phyloP scores from a whole-genome alignment of 2,888 invertebrate species.

The Leptinotarsa peninsularis region DNA sequence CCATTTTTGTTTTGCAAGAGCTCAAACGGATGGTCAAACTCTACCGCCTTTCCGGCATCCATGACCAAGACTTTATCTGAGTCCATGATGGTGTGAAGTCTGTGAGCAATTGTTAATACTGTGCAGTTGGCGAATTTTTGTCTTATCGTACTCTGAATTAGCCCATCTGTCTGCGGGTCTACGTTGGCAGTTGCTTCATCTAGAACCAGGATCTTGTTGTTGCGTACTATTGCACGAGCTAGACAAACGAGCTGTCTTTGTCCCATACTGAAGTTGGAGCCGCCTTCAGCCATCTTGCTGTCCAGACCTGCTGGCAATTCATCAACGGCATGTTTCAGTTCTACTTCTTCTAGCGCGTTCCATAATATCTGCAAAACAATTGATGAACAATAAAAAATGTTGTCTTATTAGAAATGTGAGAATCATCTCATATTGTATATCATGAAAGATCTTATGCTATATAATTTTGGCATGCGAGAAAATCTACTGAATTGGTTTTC shows the following conservation, averaged over 20 bases:
- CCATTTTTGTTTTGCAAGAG: constrained; percentile 67
- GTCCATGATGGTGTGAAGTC: constrained; percentile 88
- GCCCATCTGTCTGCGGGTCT: constrained; percentile 80
- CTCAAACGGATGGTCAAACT: constrained; percentile 81
- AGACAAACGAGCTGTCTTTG: constrained; percentile 79
- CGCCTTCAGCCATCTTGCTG: constrained; percentile 81
- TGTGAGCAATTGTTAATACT: constrained; percentile 86
- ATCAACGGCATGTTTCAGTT: constrained; percentile 73
- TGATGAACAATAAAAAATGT: neutral
- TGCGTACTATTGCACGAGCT: constrained; percentile 73
- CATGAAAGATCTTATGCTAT: too few species aligned
- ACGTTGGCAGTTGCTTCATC: constrained; percentile 88
- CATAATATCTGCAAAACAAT: constrained; percentile 70
- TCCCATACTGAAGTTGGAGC: constrained; percentile 61
- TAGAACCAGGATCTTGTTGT: constrained; percentile 59
- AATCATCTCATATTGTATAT: too few species aligned
- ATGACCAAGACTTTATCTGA: constrained; percentile 84
- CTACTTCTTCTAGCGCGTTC: constrained; percentile 85
- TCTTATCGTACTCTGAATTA: constrained; percentile 83
- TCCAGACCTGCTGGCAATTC: constrained; percentile 71
- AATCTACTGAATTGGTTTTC: too few species aligned
- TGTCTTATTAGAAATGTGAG: neutral
- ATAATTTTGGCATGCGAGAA: too few species aligned
- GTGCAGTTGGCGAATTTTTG: constrained; percentile 81
- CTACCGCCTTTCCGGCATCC: constrained; percentile 80